Conservation (phyloP, 2,113 vertebrate genomes). For the Malurus elegans region DNA sequence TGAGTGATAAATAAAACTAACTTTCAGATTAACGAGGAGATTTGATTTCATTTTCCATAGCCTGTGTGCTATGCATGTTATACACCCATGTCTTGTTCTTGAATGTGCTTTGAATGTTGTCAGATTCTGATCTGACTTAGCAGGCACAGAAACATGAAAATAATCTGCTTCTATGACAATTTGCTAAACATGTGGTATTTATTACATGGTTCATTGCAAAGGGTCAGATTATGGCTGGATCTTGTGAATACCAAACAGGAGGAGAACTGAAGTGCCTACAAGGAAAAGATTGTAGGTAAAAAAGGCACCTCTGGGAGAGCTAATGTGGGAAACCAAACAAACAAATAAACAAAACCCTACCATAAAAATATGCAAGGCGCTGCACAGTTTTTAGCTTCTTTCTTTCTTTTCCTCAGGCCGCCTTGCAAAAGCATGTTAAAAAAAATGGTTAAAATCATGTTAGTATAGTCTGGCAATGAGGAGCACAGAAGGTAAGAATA, state of each 20-base stretch:
- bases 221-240: not conserved
- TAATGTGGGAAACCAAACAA: not conserved
- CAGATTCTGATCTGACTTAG: not conserved
- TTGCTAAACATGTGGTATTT: not conserved
- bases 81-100: not conserved
- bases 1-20: not conserved
- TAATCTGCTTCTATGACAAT: not conserved
- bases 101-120: not conserved
- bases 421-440: not conserved
- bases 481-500: not conserved
- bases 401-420: rapidly evolving
- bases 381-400: not conserved
- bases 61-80: not conserved
- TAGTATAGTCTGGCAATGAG: not conserved
- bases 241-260: not conserved
- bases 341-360: not conserved
- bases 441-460: not conserved
- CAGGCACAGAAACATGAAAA: not conserved
- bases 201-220: not conserved
- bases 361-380: not conserved
- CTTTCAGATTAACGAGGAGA: not conserved
- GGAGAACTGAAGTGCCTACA: not conserved
- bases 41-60: not conserved
- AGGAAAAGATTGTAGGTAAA: not conserved
- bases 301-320: not conserved